phyloP scores from a whole-genome alignment of 2,113 vertebrate species.

The Okapia johnstoni region DNA sequence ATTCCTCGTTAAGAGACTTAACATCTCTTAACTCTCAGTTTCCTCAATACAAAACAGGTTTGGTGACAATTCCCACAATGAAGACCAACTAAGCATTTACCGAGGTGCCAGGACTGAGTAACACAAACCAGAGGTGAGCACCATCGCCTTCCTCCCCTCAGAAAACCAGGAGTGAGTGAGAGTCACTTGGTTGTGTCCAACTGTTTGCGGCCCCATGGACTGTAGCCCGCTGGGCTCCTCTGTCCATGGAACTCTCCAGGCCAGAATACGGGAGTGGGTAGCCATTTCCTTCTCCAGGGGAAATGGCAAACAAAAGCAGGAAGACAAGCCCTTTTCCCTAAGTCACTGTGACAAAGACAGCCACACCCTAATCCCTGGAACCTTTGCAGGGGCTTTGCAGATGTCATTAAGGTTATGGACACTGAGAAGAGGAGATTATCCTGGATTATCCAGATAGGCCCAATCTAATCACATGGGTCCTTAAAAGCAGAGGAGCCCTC shows the following conservation, averaged over 20 bases:
- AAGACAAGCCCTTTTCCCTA: not conserved
- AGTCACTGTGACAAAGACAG: not conserved
- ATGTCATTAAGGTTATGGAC: conserved; percentile 1
- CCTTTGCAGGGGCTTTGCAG: not conserved
- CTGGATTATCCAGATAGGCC: conserved; percentile 6
- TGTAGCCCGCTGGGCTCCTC: not conserved
- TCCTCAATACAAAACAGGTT: not conserved
- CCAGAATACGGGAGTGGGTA: not conserved
- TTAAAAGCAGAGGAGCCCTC: conserved; percentile 33
- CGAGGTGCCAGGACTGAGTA: not conserved
- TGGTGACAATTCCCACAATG: not conserved
- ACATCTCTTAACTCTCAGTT: not conserved
- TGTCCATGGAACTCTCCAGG: not conserved
- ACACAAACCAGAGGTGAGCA: not conserved
- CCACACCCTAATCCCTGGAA: not conserved
- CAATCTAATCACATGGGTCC: conserved; percentile 17
- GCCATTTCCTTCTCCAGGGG: not conserved
- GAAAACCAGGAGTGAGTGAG: not conserved
- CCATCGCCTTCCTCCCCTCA: not conserved
- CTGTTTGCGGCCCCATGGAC: not conserved
- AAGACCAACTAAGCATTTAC: not conserved
- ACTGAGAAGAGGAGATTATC: conserved; percentile 6
- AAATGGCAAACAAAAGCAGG: not conserved
- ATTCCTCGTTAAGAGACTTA: not conserved
- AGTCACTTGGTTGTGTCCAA: not conserved